A percentile compares a stretch with the other conserved stretches of the same genome.
Conservation (phyloP, 2,113 vertebrate species). For the Helogale parvula region DNA sequence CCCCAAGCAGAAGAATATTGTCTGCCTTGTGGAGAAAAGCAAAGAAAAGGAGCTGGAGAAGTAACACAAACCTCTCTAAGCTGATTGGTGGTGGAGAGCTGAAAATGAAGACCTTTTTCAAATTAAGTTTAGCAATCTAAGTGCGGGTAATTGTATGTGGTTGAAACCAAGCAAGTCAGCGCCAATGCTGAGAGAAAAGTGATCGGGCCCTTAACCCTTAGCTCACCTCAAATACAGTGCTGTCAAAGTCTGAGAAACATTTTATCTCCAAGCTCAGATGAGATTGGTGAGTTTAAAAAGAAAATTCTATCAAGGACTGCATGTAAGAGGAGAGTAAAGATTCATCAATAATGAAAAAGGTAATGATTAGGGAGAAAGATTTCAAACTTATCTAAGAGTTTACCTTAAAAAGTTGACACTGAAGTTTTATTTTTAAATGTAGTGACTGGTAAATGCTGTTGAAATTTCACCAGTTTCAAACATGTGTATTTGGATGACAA, state of each 20-base stretch:
- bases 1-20: neutral
- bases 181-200: neutral
- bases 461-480: conserved; percentile 7
- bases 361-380: neutral
- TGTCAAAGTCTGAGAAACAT: neutral
- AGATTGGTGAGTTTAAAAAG: neutral
- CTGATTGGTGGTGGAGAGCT: neutral
- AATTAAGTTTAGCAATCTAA: conserved; percentile 13
- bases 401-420: conserved; percentile 14
- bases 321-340: neutral
- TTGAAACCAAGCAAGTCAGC: neutral
- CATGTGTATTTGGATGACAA: neutral
- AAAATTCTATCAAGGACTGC: neutral
- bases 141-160: neutral
- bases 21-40: neutral
- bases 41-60: neutral
- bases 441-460: neutral
- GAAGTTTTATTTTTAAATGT: conserved; percentile 31
- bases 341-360: conserved; percentile 10
- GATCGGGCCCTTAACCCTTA: neutral
- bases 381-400: neutral
- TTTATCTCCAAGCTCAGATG: neutral
- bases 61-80: neutral
- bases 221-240: neutral
- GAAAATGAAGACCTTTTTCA: conserved; percentile 43